Base-by-base conservation (phyloP, 2,797 vertebrate species). In the Darevskia nairensis region DNA sequence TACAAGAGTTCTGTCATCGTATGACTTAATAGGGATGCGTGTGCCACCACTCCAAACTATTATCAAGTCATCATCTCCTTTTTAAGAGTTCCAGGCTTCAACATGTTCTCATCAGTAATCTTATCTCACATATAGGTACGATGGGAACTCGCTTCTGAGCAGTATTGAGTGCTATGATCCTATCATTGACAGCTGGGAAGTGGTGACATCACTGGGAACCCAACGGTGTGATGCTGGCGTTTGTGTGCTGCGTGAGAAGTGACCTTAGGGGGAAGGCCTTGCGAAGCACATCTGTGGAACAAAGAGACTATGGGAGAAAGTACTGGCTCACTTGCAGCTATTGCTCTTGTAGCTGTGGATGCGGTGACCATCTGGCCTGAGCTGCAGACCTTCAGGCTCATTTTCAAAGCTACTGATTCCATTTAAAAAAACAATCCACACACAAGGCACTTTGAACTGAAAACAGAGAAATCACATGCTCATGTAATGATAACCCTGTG, bases 121-220 rank as follows among this genome's bases (percentile, higher is more conserved):
- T 90, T 92, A 77, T 90, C 23, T 92, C 88, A 75, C 76, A 59
- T 90, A 74, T 93, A 99, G 99, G 74, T 99, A 99, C 0, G 99
- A 99, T 81, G 99, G 99, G 84, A 99, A 99, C 96, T 99, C 98
- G 0, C 97, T 99, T 79, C 98, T 99, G 94, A 99, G 98, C 97
- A 99, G 99, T 93, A 99, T 99, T 7, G 99, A 99, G 96, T 99
- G 98, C 97, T 99, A 99, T 0, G 99, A 99, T 93, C 99, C 99
- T 9, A 98, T 99, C 87, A 98, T 99, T 25, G 99, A 99, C 97
- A 99, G 95, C 94, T 99, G 99, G 99, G 99, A 99, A 94, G 98
- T 99, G 13, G 98, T 99, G n/a, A 99, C 99, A 6, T 99, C 99
- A 59, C 99, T 99, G 98, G 99, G 98, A n/a, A 99, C 98, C 15